phyloP scores from a whole-genome alignment of 2,797 vertebrate genomes.

The Sciurus carolinensis region DNA sequence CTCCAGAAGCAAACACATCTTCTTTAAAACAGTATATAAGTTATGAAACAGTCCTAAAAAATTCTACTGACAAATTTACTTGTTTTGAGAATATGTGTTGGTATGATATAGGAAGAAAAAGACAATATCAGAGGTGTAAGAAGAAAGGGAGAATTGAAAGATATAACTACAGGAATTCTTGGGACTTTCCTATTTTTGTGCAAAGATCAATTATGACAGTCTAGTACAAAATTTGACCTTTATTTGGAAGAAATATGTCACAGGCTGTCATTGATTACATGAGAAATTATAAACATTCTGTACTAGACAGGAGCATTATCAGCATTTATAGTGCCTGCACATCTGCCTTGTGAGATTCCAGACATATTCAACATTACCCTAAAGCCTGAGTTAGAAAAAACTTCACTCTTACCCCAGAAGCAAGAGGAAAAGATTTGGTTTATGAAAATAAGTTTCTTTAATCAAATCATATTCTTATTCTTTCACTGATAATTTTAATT shows the following conservation, averaged over 20 bases:
- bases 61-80: neutral
- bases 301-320: slow-evolving; percentile 65
- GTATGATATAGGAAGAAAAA: neutral
- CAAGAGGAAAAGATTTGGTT: neutral
- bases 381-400: neutral
- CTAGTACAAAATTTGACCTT: slow-evolving; percentile 68
- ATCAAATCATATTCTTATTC: neutral
- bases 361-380: neutral
- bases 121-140: slow-evolving; percentile 56
- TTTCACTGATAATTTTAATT: slow-evolving; percentile 43
- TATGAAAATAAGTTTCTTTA: neutral
- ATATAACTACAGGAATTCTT: slow-evolving; percentile 69
- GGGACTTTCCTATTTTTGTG: slow-evolving; percentile 70
- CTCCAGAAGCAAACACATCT: slow-evolving; percentile 8
- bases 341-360: slow-evolving; percentile 55
- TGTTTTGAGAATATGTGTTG: neutral
- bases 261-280: slow-evolving; percentile 76
- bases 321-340: slow-evolving; percentile 5
- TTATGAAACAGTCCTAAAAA: neutral
- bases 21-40: neutral
- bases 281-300: slow-evolving; percentile 74
- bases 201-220: slow-evolving; percentile 75
- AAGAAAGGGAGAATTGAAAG: slow-evolving; percentile 18
- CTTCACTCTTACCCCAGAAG: neutral
- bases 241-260: slow-evolving; percentile 77